Conservation (phyloP, 1,140 invertebrate genomes). For the Pinna nobilis region DNA sequence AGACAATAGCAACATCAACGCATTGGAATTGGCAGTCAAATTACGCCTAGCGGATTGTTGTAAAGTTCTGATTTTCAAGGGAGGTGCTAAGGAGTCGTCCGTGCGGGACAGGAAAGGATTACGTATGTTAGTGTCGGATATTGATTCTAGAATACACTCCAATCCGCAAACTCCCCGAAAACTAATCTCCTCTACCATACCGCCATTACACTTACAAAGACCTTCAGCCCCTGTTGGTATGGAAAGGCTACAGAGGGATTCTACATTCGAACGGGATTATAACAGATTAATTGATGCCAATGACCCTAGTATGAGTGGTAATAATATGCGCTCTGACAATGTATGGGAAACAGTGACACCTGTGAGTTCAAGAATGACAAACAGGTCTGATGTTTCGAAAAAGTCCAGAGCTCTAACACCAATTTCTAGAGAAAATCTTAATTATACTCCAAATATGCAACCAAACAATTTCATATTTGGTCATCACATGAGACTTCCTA, state of each 20-base stretch:
- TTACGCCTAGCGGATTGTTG: constrained; percentile 49
- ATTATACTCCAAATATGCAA: background rate
- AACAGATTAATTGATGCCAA: background rate
- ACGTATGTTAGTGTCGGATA: constrained; percentile 12
- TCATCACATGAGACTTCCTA: constrained; percentile 25
- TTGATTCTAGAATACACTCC: constrained; percentile 9
- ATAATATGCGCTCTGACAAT: background rate
- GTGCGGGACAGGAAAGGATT: constrained; percentile 37
- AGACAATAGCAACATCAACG: constrained; percentile 44
- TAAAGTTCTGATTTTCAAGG: constrained; percentile 46
- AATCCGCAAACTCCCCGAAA: background rate
- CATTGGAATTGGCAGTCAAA: constrained; percentile 53
- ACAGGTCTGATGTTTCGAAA: background rate
- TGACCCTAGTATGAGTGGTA: background rate
- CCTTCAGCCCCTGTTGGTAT: background rate
- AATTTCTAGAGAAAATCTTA: constrained; percentile 24
- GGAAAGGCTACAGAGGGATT: background rate
- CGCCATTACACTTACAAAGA: background rate
- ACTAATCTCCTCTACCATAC: background rate
- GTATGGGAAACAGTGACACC: background rate
- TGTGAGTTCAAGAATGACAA: background rate
- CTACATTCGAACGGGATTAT: background rate
- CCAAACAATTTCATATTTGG: constrained; percentile 25
- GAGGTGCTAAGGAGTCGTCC: constrained; percentile 4
- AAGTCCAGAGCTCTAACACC: constrained; percentile 21